Evolutionary conservation across 2,888 invertebrate species (phyloP).

Genomic region (Lysandra bellargus): DNA sequence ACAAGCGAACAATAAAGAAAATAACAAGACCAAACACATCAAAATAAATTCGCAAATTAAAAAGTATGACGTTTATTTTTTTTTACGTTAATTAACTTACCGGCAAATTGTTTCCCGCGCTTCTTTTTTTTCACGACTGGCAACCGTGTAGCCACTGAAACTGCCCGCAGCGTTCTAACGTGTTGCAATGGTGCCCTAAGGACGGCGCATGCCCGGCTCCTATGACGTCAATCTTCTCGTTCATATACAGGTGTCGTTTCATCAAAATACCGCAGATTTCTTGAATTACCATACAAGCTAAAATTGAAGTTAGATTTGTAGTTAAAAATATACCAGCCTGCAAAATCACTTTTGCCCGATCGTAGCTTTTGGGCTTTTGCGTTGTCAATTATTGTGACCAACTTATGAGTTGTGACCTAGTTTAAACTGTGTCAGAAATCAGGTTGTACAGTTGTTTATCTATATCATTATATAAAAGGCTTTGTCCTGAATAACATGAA

Average conservation of each 20-base stretch:
- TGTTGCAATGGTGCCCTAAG: conserved; percentile 46
- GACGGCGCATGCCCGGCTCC: conserved; percentile 61
- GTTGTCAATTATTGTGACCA: background rate
- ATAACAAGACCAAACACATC: background rate
- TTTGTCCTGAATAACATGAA: no score
- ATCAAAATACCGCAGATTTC: conserved; percentile 47
- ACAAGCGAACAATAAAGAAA: background rate
- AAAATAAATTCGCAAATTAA: background rate
- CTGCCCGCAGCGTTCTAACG: conserved; percentile 62
- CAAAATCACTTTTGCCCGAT: background rate
- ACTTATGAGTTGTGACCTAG: conserved; percentile 30
- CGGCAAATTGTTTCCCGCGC: conserved; percentile 62
- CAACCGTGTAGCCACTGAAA: conserved; percentile 54
- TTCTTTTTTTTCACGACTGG: conserved; percentile 42
- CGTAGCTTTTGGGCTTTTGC: background rate
- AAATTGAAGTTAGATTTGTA: background rate
- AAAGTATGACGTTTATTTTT: conserved; percentile 5
- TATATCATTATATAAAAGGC: no score
- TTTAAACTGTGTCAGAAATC: conserved; percentile 35
- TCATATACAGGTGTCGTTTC: conserved; percentile 72
- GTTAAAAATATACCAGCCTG: background rate
- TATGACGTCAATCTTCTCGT: conserved; percentile 77
- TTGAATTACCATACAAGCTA: conserved; percentile 17
- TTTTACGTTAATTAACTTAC: conserved; percentile 53
- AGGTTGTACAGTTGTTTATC: background rate